Conservation (phyloP, 1,140 invertebrate genomes). For the Panulirus ornatus region DNA sequence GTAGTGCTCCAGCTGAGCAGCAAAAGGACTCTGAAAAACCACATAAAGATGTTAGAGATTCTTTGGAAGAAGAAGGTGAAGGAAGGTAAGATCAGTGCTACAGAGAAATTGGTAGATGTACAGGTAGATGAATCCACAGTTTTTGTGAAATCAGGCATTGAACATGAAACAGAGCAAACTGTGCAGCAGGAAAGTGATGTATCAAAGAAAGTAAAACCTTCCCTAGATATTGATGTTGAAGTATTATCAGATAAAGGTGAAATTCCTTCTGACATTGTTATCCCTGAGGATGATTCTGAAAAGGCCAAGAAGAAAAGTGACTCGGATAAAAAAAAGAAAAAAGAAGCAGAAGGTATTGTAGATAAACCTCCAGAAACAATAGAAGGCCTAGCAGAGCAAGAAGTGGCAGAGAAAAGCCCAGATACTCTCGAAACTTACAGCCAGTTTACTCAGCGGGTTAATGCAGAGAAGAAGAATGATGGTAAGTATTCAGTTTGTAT, state of each 20-base stretch:
- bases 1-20: no score
- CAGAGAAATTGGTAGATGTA: background rate
- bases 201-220: background rate
- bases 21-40: no score
- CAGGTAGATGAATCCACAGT: background rate
- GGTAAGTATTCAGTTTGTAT: slow-evolving; percentile 37
- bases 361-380: background rate
- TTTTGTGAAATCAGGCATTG: background rate
- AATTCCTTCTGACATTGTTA: background rate
- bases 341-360: background rate
- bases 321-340: background rate
- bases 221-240: background rate
- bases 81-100: background rate
- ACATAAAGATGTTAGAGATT: no score
- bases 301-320: slow-evolving; percentile 25
- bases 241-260: background rate
- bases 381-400: slow-evolving; percentile 3
- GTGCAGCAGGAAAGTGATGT: background rate
- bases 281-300: background rate
- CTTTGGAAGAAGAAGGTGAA: background rate
- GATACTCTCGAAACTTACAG: slow-evolving; percentile 74
- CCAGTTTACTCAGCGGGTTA: slow-evolving; percentile 74
- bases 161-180: background rate
- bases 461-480: slow-evolving; percentile 74
- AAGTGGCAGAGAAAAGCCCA: slow-evolving; percentile 35